Evolutionary conservation across 2,113 vertebrate genomes (phyloP), one percentile per base, ranked within the genome.

Genomic region (Misgurnus anguillicaudatus): DNA sequence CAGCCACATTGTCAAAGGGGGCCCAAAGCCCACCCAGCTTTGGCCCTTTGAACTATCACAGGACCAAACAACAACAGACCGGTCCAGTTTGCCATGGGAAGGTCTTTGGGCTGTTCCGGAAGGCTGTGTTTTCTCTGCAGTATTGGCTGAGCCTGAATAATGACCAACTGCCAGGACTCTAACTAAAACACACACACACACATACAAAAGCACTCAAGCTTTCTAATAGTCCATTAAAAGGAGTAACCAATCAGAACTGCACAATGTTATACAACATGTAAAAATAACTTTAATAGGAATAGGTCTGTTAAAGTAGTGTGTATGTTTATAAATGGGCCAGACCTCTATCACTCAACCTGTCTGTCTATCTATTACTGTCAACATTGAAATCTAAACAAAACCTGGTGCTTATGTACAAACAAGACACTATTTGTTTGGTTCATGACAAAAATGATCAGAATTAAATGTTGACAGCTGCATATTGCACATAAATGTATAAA

Each of bases 81-180:
- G 61, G 75, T 89, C 83, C 47, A 82, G 84, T 83, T 82, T 79
- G 87, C 87, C 89, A 87, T 82, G 80, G 48, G 81, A 80, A 79
- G 84, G 88, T 86, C 89, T 91, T 89, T 85, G 87, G 89, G 84
- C 65, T 81, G 88, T 90, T 92, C 85, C 83, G 76, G 83, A 86
- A 86, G 83, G 80, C 87, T 80, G 87, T 90, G 89, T 91, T 91
- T 90, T 89, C 85, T 85, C 83, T 84, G 82, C 51, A 51, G 76
- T 39, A 60, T 90, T 90, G 85, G 90, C 90, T 92, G 88, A 90
- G 82, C 80, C 80, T 88, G 87, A 87, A 91, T 89, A 89, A 91
- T 81, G 84, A 84, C 89, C 88, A 90, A 88, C 87, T 90, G 92
- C 87, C 89, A 87, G 31, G 61, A 82, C 70, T 67, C 68, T 71